phyloP scores from a whole-genome alignment of 1,140 invertebrate genomes.

The Helicoverpa zea region DNA sequence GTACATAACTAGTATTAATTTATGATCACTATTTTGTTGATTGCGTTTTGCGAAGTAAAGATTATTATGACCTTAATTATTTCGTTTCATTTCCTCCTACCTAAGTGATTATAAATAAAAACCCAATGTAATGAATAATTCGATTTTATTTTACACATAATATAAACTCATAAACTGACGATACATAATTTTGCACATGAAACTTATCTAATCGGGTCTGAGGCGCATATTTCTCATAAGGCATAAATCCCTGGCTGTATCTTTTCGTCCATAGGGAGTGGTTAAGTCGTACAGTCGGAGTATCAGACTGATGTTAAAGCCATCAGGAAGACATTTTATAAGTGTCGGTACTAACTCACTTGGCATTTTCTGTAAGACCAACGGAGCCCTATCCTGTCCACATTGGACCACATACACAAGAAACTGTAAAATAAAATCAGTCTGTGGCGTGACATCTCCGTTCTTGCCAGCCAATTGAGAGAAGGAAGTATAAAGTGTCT shows the following conservation, averaged over 20 bases:
- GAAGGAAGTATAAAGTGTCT: conserved; percentile 91
- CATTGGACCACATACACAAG: conserved; percentile 93
- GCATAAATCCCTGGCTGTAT: conserved; percentile 93
- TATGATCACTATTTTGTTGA: conserved; percentile 65
- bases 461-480: conserved; percentile 91
- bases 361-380: conserved; percentile 94
- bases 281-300: conserved; percentile 93
- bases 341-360: conserved; percentile 92
- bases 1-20: conserved; percentile 59
- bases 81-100: conserved; percentile 57
- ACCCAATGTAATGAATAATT: conserved; percentile 5
- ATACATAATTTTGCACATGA: conserved; percentile 36
- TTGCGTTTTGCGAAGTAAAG: conserved; percentile 67
- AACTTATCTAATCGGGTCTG: conserved; percentile 78
- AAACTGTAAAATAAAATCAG: conserved; percentile 95
- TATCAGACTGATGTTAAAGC: conserved; percentile 91
- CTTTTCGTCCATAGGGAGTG: conserved; percentile 90
- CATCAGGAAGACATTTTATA: conserved; percentile 92
- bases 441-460: conserved; percentile 93
- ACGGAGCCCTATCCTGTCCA: conserved; percentile 91
- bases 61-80: conserved; percentile 62
- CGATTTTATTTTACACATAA: conserved; percentile 32
- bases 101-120: conserved; percentile 10
- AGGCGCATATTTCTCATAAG: conserved; percentile 92
- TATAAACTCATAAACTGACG: conserved; percentile 20